Conservation (phyloP, 1,140 invertebrate genomes). For the Charaxes varanes region DNA sequence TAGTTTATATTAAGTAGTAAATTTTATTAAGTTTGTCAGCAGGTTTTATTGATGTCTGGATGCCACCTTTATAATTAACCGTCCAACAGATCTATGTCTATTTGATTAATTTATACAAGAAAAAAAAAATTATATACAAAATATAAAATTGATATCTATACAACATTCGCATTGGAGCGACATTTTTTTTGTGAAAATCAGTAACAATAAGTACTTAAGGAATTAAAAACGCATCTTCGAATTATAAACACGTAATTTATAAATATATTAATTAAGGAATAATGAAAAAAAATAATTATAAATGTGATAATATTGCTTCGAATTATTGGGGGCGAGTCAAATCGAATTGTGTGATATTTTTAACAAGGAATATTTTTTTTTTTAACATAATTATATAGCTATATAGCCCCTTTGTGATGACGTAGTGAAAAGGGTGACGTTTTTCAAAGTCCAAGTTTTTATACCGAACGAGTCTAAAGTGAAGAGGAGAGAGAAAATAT, state of each 20-base stretch:
- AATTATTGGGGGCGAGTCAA: conserved; percentile 4
- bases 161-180: conserved; percentile 49
- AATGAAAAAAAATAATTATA: conserved; percentile 11
- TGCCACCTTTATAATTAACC: no score
- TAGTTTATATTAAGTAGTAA: no score
- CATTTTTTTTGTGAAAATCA: conserved; percentile 40
- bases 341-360: no score
- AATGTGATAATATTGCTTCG: conserved; percentile 4
- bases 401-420: conserved; percentile 28
- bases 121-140: conserved; percentile 69
- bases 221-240: conserved; percentile 20
- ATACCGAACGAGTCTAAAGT: conserved; percentile 18
- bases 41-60: no score
- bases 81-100: conserved; percentile 55
- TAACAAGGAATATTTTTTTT: no score
- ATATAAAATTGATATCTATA: conserved; percentile 67
- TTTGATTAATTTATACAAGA: conserved; percentile 65
- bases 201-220: conserved; percentile 61
- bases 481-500: conserved; percentile 32
- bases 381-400: not conserved
- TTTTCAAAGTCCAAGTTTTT: conserved; percentile 15
- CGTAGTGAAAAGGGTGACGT: conserved; percentile 20
- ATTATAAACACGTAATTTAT: conserved; percentile 17
- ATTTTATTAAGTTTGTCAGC: no score
- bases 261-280: conserved; percentile 18